phyloP scores from a whole-genome alignment of 2,888 invertebrate species.

The Heliconius hortense region DNA sequence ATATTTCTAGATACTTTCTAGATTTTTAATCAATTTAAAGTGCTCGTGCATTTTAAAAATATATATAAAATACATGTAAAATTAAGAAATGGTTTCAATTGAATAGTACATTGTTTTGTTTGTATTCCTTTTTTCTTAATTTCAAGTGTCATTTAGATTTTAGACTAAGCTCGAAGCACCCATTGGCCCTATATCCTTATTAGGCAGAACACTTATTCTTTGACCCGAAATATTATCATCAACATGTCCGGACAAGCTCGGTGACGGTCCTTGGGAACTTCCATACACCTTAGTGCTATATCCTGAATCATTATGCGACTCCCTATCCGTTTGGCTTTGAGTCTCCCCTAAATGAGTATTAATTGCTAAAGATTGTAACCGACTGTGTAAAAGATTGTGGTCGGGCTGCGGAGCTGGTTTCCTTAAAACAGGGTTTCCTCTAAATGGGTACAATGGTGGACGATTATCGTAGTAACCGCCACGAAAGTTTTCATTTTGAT shows the following conservation, averaged over 20 bases:
- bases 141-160: conserved; percentile 67
- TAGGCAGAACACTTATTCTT: conserved; percentile 61
- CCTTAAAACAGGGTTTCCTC: conserved; percentile 54
- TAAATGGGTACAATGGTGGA: conserved; percentile 61
- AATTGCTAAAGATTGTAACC: conserved; percentile 75
- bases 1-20: background rate
- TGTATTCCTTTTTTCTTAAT: background rate
- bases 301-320: conserved; percentile 91
- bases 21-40: background rate
- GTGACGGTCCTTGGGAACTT: conserved; percentile 89
- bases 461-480: conserved; percentile 68
- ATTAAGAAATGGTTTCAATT: background rate
- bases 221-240: conserved; percentile 74
- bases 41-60: background rate
- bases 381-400: conserved; percentile 71
- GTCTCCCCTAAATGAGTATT: conserved; percentile 76
- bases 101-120: background rate
- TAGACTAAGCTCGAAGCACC: conserved; percentile 86
- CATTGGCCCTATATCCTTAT: conserved; percentile 59
- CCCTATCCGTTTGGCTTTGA: conserved; percentile 81
- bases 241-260: conserved; percentile 85
- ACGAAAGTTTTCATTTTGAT: conserved; percentile 72
- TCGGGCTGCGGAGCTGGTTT: conserved; percentile 63
- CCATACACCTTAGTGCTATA: conserved; percentile 92
- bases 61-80: background rate